A percentile compares a stretch with the other conserved stretches of the same genome.
phyloP scores from a whole-genome alignment of 2,113 vertebrate species.

The Thamnophis sirtalis region DNA sequence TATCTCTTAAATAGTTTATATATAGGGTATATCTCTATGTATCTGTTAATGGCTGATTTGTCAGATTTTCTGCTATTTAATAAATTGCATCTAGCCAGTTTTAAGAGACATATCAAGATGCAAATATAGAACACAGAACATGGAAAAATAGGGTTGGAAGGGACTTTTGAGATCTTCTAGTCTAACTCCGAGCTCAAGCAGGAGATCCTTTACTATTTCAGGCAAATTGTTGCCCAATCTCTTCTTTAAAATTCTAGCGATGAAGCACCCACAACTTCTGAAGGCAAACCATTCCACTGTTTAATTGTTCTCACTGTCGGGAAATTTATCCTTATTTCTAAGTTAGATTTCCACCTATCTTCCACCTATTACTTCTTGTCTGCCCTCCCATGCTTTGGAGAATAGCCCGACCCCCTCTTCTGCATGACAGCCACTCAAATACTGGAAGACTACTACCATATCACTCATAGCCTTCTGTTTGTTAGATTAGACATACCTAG shows the following conservation, averaged over 20 bases:
- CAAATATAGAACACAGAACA: background rate
- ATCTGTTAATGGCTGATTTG: background rate
- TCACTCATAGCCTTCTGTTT: background rate
- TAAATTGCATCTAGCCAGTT: conserved; percentile 51
- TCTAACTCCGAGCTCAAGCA: background rate
- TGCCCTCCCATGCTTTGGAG: background rate
- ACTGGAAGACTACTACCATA: background rate
- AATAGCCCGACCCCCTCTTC: background rate
- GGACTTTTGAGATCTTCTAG: background rate
- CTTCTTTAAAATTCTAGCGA: background rate
- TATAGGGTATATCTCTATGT: background rate
- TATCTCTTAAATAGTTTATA: background rate
- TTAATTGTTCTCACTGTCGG: background rate
- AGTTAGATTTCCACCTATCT: background rate
- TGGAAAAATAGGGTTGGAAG: background rate
- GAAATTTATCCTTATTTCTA: background rate
- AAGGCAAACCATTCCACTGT: background rate
- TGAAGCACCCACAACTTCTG: background rate
- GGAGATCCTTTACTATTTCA: background rate
- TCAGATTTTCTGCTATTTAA: background rate
- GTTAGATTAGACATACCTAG: background rate
- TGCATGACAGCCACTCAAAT: background rate
- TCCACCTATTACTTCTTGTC: background rate
- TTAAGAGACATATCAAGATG: background rate
- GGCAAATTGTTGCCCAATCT: background rate